Percentiles rank a stretch among this genome's conserved stretches.
These are phyloP conservation scores for Scaptomyza reducta DNA, from an alignment of 2,888 invertebrate species.

Conservation along the genomic window DNA sequence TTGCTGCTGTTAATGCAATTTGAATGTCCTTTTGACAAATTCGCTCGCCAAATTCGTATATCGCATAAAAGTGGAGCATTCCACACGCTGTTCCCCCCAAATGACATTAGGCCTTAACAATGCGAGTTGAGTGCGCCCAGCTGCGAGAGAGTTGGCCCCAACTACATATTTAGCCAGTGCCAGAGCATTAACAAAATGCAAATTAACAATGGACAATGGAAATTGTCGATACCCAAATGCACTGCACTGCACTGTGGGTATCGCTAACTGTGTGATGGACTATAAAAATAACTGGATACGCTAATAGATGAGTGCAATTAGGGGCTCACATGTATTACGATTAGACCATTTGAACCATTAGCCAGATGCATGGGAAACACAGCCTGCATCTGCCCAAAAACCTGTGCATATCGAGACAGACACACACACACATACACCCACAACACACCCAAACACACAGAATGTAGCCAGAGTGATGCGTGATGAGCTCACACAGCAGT, in stretches of 20 bases:
- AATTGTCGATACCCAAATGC: slow-evolving; percentile 3
- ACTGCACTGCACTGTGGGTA: not conserved
- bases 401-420: not conserved
- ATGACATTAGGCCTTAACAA: slow-evolving; percentile 89
- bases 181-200: slow-evolving; percentile 61
- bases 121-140: slow-evolving; percentile 90
- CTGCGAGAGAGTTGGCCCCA: slow-evolving; percentile 83
- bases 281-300: slow-evolving; percentile 9
- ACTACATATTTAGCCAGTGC: slow-evolving; percentile 83
- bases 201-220: slow-evolving; percentile 41
- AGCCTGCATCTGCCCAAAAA: slow-evolving; percentile 1
- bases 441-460: not conserved
- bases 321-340: slow-evolving; percentile 25
- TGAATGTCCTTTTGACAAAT: slow-evolving; percentile 3
- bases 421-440: not conserved
- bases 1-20: slow-evolving; percentile 5
- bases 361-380: slow-evolving; percentile 9
- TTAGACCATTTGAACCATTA: slow-evolving; percentile 31
- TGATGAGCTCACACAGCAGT: slow-evolving; percentile 16
- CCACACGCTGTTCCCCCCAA: slow-evolving; percentile 56
- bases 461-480: slow-evolving; percentile 16
- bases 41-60: slow-evolving; percentile 66
- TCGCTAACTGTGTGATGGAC: slow-evolving; percentile 8
- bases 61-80: slow-evolving; percentile 87
- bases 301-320: slow-evolving; percentile 32